Evolutionary conservation across 1,140 invertebrate genomes (phyloP).

Genomic region (Goniozus legneri): DNA sequence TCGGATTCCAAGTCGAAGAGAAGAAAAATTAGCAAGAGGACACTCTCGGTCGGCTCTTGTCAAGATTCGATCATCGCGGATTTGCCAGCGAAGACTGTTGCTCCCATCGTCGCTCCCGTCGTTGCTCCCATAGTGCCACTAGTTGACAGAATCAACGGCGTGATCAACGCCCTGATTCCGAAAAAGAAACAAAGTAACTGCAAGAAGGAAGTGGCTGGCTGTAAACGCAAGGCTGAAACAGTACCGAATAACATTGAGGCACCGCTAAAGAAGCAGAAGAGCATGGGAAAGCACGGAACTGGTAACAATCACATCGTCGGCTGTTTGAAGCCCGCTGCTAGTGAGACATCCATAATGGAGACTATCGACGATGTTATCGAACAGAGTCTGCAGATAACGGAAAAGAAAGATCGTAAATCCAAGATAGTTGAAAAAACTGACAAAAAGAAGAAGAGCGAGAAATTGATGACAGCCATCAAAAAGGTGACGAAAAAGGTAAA

Average conservation of each 20-base stretch:
- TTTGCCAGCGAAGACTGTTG: not conserved
- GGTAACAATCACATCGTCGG: slow-evolving; percentile 17
- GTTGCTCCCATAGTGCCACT: slow-evolving; percentile 8
- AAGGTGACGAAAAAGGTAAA: slow-evolving; percentile 56
- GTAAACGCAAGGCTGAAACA: slow-evolving; percentile 28
- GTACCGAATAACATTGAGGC: slow-evolving; percentile 5
- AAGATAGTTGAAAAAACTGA: slow-evolving; percentile 19
- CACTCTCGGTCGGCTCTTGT: slow-evolving; percentile 38
- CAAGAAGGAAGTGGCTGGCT: slow-evolving; percentile 22
- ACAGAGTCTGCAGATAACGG: slow-evolving; percentile 45
- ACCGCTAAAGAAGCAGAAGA: slow-evolving; percentile 32
- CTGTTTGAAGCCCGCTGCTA: slow-evolving; percentile 38
- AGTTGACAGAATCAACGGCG: slow-evolving; percentile 11
- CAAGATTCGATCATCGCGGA: slow-evolving; percentile 21
- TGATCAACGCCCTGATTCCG: slow-evolving; percentile 7
- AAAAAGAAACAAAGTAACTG: slow-evolving; percentile 39
- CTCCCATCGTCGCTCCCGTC: slow-evolving; percentile 13
- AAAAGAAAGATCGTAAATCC: slow-evolving; percentile 38
- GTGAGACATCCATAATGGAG: slow-evolving; percentile 46
- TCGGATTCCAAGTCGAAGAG: slow-evolving; percentile 39
- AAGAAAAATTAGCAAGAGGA: slow-evolving; percentile 41
- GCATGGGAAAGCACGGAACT: slow-evolving; percentile 18
- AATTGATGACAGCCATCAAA: slow-evolving; percentile 48
- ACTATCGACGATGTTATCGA: slow-evolving; percentile 48
- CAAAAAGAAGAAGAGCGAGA: slow-evolving; percentile 24